Evolutionary conservation across 2,888 invertebrate genomes (phyloP).

Genomic region (Stomorhina lunata): DNA sequence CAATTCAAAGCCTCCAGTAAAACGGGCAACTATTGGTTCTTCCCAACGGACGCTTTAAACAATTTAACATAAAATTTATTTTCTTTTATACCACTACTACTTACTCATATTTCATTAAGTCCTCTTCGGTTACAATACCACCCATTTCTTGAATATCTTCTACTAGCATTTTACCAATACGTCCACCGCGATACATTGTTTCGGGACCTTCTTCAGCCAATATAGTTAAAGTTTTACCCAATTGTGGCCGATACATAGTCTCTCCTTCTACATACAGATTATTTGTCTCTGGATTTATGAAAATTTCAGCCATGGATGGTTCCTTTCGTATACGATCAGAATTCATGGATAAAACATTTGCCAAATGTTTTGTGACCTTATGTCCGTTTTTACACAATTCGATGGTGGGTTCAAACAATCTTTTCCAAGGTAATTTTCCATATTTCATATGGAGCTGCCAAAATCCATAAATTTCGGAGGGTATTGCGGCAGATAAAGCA

Average conservation of each 20-base stretch:
- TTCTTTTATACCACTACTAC: constrained; percentile 68
- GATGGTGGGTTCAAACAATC: constrained; percentile 89
- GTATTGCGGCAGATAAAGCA: constrained; percentile 87
- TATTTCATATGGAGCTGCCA: constrained; percentile 87
- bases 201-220: constrained; percentile 85
- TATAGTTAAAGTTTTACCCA: constrained; percentile 86
- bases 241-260: constrained; percentile 82
- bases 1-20: constrained; percentile 84
- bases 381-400: constrained; percentile 88
- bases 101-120: constrained; percentile 87
- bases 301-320: constrained; percentile 83
- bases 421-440: constrained; percentile 88
- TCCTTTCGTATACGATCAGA: constrained; percentile 82
- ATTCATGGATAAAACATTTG: constrained; percentile 81
- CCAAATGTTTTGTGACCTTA: constrained; percentile 84
- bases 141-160: constrained; percentile 85
- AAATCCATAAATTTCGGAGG: constrained; percentile 93
- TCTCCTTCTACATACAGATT: constrained; percentile 81
- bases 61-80: neutral
- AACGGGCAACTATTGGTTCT: constrained; percentile 82
- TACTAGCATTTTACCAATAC: constrained; percentile 82
- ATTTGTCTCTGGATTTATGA: constrained; percentile 83
- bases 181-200: constrained; percentile 90
- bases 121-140: constrained; percentile 89
- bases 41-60: constrained; percentile 82